phyloP scores from a whole-genome alignment of 2,797 vertebrate species.

The Mus caroli region DNA sequence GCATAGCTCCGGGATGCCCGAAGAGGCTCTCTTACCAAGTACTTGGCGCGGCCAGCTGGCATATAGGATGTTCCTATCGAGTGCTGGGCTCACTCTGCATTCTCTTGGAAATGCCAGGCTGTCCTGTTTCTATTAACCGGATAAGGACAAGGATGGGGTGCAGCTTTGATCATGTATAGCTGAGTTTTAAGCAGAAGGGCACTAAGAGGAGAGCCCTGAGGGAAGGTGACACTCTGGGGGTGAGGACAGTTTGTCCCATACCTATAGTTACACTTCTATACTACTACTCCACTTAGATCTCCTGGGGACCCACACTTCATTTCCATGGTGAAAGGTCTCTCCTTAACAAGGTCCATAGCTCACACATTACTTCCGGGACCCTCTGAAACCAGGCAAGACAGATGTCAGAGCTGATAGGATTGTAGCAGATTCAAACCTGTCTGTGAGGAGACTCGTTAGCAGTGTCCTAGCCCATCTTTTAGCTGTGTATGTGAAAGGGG shows the following conservation, averaged over 20 bases:
- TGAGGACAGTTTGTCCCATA: background rate
- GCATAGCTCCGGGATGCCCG: background rate
- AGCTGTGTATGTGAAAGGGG: background rate
- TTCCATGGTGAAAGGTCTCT: background rate
- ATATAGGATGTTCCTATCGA: background rate
- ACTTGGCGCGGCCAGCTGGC: background rate
- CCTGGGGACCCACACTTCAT: background rate
- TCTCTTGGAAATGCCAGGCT: background rate
- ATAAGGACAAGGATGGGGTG: background rate
- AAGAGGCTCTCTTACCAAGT: background rate
- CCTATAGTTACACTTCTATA: background rate
- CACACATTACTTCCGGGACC: background rate
- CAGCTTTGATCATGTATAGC: background rate
- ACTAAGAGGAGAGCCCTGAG: background rate
- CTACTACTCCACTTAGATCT: background rate
- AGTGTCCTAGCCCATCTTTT: background rate
- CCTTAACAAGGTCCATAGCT: background rate
- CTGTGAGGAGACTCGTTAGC: background rate
- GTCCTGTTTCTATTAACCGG: background rate
- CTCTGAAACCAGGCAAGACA: slow-evolving; percentile 15
- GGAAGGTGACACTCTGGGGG: background rate
- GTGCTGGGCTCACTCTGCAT: background rate
- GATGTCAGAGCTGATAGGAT: background rate
- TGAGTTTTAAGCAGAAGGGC: background rate
- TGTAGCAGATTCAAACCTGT: background rate